A percentile compares a stretch with the other conserved stretches of the same genome.
These are phyloP conservation scores for Drosophila guanche DNA, from an alignment of 1,140 invertebrate species.

Conservation along the genomic window DNA sequence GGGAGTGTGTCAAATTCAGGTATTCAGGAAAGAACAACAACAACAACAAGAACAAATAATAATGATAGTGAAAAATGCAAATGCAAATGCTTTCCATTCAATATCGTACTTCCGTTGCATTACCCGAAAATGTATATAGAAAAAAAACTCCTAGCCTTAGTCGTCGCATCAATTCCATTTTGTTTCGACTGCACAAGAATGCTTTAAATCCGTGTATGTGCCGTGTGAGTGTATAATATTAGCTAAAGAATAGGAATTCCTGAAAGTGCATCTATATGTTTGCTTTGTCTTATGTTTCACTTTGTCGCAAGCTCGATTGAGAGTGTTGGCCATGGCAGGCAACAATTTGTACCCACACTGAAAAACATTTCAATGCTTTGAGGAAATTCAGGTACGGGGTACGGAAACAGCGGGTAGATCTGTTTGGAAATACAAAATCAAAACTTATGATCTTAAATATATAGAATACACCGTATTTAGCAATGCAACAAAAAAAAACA, in stretches of 20 bases:
- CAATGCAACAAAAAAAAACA: slow-evolving; percentile 17
- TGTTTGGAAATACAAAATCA: slow-evolving; percentile 1
- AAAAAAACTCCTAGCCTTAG: slow-evolving; percentile 31
- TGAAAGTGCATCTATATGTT: slow-evolving; percentile 3
- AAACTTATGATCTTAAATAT: slow-evolving; percentile 36
- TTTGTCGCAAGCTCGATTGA: neutral
- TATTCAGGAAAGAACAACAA: slow-evolving; percentile 39
- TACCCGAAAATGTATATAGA: slow-evolving; percentile 38
- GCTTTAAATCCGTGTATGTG: slow-evolving; percentile 42
- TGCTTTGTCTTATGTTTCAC: slow-evolving; percentile 24
- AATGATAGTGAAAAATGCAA: slow-evolving; percentile 10
- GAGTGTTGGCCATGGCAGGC: too few relatives aligned
- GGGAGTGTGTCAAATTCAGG: slow-evolving; percentile 50
- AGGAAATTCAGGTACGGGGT: neutral
- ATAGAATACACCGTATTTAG: slow-evolving; percentile 19
- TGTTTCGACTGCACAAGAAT: slow-evolving; percentile 40
- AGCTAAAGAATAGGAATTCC: slow-evolving; percentile 10
- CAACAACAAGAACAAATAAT: slow-evolving; percentile 30
- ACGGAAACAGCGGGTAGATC: slow-evolving; percentile 1
- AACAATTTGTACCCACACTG: neutral
- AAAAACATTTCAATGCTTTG: slow-evolving; percentile 10
- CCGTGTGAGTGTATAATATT: slow-evolving; percentile 33
- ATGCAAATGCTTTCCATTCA: slow-evolving; percentile 44
- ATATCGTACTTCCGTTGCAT: slow-evolving; percentile 50
- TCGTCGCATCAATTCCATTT: slow-evolving; percentile 22